Percentiles rank a stretch among this genome's conserved stretches.
Conservation (phyloP, 1,140 invertebrate genomes). For the Ips nitidus region DNA sequence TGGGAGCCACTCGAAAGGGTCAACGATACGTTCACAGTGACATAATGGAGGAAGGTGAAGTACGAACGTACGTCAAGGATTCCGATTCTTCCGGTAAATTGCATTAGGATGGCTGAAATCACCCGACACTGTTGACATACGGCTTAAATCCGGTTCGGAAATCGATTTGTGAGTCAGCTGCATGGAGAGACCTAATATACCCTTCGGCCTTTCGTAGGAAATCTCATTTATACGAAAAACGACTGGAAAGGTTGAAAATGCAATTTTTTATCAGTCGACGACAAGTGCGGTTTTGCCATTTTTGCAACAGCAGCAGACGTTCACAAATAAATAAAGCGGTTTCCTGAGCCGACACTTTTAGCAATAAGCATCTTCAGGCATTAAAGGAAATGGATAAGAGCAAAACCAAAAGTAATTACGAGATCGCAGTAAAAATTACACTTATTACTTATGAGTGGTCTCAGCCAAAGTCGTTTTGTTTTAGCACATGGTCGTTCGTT, state of each 20-base stretch:
- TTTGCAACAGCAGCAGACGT: too few species aligned
- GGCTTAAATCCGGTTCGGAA: conserved; percentile 28
- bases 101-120: conserved; percentile 32
- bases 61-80: conserved; percentile 19
- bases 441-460: not conserved
- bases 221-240: not conserved
- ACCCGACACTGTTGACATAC: conserved; percentile 26
- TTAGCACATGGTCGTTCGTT: conserved; percentile 29
- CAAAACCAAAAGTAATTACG: too few species aligned
- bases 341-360: too few species aligned
- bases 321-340: too few species aligned
- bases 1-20: conserved; percentile 11
- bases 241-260: too few species aligned
- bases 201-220: not conserved
- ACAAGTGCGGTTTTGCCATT: too few species aligned
- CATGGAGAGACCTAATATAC: conserved; percentile 8
- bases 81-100: conserved; percentile 32
- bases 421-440: too few species aligned
- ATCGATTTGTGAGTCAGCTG: conserved; percentile 29
- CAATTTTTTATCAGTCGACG: too few species aligned
- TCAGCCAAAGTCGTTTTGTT: conserved; percentile 23
- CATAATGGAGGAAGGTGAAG: conserved; percentile 31
- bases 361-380: too few species aligned
- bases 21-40: conserved; percentile 12
- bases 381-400: too few species aligned